Conservation (phyloP, 2,797 vertebrate genomes). For the Argyrosomus regius region DNA sequence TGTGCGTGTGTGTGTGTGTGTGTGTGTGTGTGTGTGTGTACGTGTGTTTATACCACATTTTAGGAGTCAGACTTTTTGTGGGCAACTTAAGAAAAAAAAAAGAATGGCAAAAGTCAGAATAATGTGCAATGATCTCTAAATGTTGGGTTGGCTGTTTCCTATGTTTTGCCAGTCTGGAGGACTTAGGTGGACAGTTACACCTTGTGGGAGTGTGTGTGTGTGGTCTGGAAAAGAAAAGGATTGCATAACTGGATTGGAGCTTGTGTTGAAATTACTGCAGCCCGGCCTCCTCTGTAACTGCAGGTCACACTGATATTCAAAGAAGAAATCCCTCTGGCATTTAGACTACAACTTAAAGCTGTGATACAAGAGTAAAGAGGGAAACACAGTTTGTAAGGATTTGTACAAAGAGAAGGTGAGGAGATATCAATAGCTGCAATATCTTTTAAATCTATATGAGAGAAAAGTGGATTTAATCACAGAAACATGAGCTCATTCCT, state of each 20-base stretch:
- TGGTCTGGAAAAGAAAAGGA: conserved; percentile 50
- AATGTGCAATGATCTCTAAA: conserved; percentile 16
- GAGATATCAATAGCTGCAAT: background rate
- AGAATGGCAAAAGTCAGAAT: conserved; percentile 8
- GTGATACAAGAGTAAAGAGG: background rate
- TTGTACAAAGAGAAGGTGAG: background rate
- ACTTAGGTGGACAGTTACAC: conserved; percentile 39
- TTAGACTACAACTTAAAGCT: background rate
- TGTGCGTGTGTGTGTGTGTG: conserved; percentile 32
- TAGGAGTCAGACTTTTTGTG: conserved; percentile 40
- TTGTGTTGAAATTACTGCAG: conserved; percentile 49
- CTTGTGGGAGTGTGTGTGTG: conserved; percentile 30
- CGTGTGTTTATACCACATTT: conserved; percentile 34
- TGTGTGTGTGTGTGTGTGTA: conserved; percentile 26
- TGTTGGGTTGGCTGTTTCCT: conserved; percentile 25
- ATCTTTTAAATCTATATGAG: background rate
- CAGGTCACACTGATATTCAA: conserved; percentile 39
- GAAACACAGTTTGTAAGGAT: background rate
- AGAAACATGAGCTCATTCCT: background rate
- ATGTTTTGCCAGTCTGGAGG: conserved; percentile 37
- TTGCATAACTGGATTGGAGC: conserved; percentile 57
- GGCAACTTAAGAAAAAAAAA: conserved; percentile 4
- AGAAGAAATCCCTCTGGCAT: conserved; percentile 39
- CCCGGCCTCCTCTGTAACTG: conserved; percentile 25
- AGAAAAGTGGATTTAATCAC: background rate